These are phyloP conservation scores for Mesodorylaimus sp. DNA, from an alignment of 2,888 invertebrate genomes.

Conservation along the genomic window DNA sequence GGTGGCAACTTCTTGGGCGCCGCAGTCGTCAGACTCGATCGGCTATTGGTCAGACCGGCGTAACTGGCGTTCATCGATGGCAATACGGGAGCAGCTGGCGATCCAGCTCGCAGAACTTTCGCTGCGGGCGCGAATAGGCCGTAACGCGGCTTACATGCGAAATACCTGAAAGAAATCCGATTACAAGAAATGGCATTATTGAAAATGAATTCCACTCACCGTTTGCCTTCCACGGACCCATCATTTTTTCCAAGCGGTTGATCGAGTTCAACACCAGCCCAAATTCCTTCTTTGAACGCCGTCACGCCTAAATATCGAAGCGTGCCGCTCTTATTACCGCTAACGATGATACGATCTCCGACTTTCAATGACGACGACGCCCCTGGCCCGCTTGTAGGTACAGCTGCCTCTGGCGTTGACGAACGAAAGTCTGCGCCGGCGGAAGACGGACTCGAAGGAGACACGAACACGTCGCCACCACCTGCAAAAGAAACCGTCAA, in stretches of 20 bases:
- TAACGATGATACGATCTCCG: constrained; percentile 19
- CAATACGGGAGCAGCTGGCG: not conserved
- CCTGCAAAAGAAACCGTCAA: not conserved
- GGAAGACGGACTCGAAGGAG: not conserved
- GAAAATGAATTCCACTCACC: constrained; percentile 39
- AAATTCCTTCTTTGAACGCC: constrained; percentile 50
- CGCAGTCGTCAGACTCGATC: no score
- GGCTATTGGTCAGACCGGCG: no score
- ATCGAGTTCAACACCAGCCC: constrained; percentile 89
- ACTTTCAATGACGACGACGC: constrained; percentile 9
- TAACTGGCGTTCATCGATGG: no score
- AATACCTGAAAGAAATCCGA: constrained; percentile 51
- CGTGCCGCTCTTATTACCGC: constrained; percentile 29
- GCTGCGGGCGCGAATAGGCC: constrained; percentile 80
- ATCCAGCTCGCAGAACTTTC: constrained; percentile 47
- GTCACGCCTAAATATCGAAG: constrained; percentile 33
- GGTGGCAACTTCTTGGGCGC: not conserved
- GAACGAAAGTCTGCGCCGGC: no score
- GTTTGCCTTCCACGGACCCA: constrained; percentile 72
- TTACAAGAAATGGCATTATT: not conserved
- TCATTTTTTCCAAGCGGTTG: constrained; percentile 87
- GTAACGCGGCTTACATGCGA: constrained; percentile 68
- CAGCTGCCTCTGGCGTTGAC: not conserved
- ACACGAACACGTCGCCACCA: not conserved
- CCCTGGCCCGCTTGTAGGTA: not conserved